phyloP scores from a whole-genome alignment of 2,113 vertebrate genomes.

The Sylvia atricapilla region DNA sequence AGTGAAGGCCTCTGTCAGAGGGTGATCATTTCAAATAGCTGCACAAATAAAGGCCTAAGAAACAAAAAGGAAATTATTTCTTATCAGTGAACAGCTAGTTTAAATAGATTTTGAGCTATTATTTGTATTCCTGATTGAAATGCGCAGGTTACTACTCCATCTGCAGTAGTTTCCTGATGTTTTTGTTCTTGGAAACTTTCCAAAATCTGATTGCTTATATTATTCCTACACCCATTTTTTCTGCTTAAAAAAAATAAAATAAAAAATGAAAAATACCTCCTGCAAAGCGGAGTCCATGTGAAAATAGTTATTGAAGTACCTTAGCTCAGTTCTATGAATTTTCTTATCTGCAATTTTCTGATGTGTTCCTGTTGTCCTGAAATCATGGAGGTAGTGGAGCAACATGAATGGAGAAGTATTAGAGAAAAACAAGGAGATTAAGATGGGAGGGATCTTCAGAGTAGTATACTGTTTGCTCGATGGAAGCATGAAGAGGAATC shows the following conservation, averaged over 20 bases:
- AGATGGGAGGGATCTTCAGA: not conserved
- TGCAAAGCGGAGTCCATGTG: not conserved
- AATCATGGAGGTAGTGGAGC: not conserved
- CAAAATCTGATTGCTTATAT: constrained; percentile 21
- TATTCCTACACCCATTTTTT: not conserved
- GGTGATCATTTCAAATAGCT: not conserved
- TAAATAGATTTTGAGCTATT: not conserved
- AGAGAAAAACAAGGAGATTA: not conserved
- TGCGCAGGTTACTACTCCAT: not conserved
- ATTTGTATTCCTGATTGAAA: constrained; percentile 7
- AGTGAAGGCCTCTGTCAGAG: not conserved
- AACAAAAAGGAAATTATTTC: not conserved
- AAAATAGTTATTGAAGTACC: not conserved
- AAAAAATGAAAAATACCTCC: not conserved
- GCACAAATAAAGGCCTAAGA: not conserved
- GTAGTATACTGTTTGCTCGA: not conserved
- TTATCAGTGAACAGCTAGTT: not conserved
- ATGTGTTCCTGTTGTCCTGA: not conserved
- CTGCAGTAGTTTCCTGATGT: not conserved
- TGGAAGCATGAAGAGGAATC: not conserved
- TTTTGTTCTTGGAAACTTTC: constrained; percentile 10
- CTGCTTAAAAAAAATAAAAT: not conserved
- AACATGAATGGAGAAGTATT: not conserved
- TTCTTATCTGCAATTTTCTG: not conserved
- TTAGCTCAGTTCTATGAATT: not conserved